phyloP scores from a whole-genome alignment of 2,888 invertebrate genomes.

The Autographa pulchrina region DNA sequence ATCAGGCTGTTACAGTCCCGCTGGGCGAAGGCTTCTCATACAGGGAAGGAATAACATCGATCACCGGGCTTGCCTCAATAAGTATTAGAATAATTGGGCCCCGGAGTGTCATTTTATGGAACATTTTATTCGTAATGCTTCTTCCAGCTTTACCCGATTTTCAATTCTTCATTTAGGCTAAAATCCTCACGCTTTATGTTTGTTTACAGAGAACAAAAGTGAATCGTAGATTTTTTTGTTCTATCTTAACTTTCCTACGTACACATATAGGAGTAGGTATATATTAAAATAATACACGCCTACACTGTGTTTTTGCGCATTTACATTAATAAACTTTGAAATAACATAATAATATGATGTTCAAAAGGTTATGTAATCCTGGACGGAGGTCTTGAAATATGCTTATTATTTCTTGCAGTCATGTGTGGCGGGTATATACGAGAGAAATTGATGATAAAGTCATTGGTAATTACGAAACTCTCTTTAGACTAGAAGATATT shows the following conservation, averaged over 20 bases:
- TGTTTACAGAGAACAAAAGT: too few relatives aligned
- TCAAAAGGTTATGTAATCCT: too few relatives aligned
- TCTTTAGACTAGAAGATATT: background rate
- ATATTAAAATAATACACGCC: background rate
- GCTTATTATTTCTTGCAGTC: too few relatives aligned
- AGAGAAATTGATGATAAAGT: background rate
- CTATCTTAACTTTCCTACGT: background rate
- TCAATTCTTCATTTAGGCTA: background rate
- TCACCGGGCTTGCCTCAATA: slow-evolving; percentile 1
- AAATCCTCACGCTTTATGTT: background rate
- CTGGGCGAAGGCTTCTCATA: background rate
- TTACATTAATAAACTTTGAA: too few relatives aligned
- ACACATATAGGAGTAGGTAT: background rate
- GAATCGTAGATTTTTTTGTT: background rate
- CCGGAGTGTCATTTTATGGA: background rate
- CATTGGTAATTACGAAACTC: background rate
- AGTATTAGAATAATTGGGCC: slow-evolving; percentile 1
- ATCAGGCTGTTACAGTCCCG: background rate
- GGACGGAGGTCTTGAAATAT: too few relatives aligned
- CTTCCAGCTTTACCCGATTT: background rate
- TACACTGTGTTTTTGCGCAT: too few relatives aligned
- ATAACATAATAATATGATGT: too few relatives aligned
- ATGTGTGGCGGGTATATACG: too few relatives aligned
- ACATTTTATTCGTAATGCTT: slow-evolving; percentile 4
- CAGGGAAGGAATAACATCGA: slow-evolving; percentile 1